Evolutionary conservation across 2,113 vertebrate genomes (phyloP).

Genomic region (Rousettus leschenaultii): DNA sequence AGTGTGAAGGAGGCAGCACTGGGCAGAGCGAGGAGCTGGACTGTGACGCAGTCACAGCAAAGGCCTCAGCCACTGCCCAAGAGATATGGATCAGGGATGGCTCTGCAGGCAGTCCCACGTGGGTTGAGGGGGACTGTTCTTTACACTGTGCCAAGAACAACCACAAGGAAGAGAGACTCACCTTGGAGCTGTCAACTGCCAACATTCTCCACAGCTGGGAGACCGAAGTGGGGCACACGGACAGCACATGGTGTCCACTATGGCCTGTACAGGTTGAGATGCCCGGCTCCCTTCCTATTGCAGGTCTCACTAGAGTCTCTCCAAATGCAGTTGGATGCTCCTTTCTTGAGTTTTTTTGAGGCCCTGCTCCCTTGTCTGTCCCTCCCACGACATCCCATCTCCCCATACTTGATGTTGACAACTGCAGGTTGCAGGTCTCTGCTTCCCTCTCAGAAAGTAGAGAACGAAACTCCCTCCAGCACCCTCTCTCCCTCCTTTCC

Average conservation of each 20-base stretch:
- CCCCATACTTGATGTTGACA: too few species aligned
- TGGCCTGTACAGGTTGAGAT: not conserved
- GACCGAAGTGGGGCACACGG: too few species aligned
- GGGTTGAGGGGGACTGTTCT: not conserved
- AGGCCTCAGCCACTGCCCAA: not conserved
- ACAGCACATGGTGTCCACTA: accelerated
- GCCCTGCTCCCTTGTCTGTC: not conserved
- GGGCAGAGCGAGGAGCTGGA: too few species aligned
- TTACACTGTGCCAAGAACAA: not conserved
- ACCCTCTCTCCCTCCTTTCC: too few species aligned
- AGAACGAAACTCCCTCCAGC: not conserved
- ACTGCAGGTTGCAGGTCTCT: not conserved
- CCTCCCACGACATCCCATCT: not conserved
- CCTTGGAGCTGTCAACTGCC: not conserved
- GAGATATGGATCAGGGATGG: not conserved
- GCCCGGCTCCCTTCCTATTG: not conserved
- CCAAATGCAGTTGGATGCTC: not conserved
- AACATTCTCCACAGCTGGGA: not conserved
- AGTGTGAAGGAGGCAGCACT: not conserved
- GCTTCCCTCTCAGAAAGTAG: not conserved
- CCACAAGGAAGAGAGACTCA: not conserved
- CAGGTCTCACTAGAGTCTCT: not conserved
- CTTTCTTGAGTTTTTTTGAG: not conserved
- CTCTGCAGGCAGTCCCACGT: not conserved
- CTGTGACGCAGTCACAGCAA: too few species aligned